These are phyloP conservation scores for Ceuthmochares aereus DNA, from an alignment of 2,113 vertebrate species.

Conservation along the genomic window DNA sequence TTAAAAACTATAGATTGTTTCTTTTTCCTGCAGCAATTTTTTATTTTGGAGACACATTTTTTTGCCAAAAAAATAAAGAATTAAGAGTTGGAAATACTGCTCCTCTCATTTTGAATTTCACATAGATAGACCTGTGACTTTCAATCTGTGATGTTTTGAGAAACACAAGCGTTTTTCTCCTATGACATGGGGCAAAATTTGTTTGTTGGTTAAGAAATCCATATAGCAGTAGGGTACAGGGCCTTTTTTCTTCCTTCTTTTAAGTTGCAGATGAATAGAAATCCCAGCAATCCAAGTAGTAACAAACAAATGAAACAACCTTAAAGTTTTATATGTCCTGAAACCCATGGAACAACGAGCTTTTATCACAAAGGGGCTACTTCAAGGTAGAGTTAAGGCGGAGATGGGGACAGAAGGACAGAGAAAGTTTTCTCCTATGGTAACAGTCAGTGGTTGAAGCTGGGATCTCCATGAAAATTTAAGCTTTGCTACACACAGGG, in stretches of 20 bases:
- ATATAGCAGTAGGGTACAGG: background rate
- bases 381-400: background rate
- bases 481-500: accelerated
- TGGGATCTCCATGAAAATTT: background rate
- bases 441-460: background rate
- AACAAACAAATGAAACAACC: background rate
- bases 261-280: background rate
- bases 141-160: background rate
- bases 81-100: too few species aligned
- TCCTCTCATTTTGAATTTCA: background rate
- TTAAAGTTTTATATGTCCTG: background rate
- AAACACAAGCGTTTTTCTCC: background rate
- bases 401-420: too few species aligned
- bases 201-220: background rate
- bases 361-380: background rate
- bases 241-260: background rate
- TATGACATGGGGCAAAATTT: background rate
- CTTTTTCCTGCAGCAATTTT: too few species aligned
- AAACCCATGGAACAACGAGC: background rate
- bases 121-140: background rate
- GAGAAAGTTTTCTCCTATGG: background rate
- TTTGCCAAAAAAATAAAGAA: too few species aligned
- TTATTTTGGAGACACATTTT: too few species aligned
- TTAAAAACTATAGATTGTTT: too few species aligned
- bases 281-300: background rate